Evolutionary conservation across 1,140 invertebrate genomes (phyloP), one percentile per base, ranked within the genome.

Genomic region (Neotoxoptera formosana): DNA sequence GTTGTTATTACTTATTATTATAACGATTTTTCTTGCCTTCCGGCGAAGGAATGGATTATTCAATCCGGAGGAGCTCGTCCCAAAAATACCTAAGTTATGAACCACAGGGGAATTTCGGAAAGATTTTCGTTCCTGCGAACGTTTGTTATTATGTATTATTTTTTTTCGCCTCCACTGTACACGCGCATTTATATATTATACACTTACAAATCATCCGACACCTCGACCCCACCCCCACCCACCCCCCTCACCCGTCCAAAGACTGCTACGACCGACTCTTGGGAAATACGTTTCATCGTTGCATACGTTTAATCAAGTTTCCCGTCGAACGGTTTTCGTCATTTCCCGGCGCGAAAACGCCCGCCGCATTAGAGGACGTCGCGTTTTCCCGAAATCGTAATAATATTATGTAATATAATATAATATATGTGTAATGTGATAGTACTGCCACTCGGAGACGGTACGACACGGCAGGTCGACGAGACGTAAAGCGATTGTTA

Each of bases 271-370:
- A 91, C 90, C 30, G 23, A 67, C 90, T 76, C 41, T 17, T 45
- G 56, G 90, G 60, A 91, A 76, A 67, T 47, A 76, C n/a, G 60
- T 76, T 34, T 76, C 67, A 76, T 81, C 90, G 41, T 76, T 91
- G 41, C 90, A 76, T 76, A 76, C 90, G 56, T 76, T 91, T 91
- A 91, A 91, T 91, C 90, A 91, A 51, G 90, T 91, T 91, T 91
- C 90, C 21, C 45, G 60, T 81, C 30, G 60, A 91, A 91, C 45
- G 90, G 45, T 91, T 76, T 91, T 76, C 90, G 17, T 76, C 90
- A 48, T 91, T 91, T 51, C 45, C 41, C 56, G n/a, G 34, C 21
- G 34, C 36, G 34, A 8, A 56, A 60, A 60, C 14, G 30, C 14
- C 11, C 6, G 60, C 60, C n/a, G 4, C 4, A 76, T 76, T n/a